Evolutionary conservation across 2,888 invertebrate genomes (phyloP).

Genomic region (Chrysomela aeneicollis): DNA sequence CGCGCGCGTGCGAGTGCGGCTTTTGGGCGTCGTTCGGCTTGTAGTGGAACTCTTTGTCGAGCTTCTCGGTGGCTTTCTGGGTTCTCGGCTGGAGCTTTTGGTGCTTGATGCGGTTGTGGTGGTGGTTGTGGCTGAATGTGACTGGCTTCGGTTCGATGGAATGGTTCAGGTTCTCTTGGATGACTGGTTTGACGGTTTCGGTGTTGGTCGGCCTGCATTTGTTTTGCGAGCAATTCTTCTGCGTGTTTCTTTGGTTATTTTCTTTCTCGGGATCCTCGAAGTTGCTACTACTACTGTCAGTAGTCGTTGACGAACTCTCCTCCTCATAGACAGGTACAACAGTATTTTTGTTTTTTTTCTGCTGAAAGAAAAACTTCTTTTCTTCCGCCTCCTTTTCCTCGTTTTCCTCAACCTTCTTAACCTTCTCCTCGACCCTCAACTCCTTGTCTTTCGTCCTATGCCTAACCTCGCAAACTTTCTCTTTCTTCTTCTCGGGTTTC

Average conservation of each 20-base stretch:
- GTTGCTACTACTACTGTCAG: conserved; percentile 70
- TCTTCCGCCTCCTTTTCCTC: conserved; percentile 47
- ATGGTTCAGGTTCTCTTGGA: conserved; percentile 32
- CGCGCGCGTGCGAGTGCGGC: conserved; percentile 35
- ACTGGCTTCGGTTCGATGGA: conserved; percentile 36
- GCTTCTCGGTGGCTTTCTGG: conserved; percentile 35
- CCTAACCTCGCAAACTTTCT: conserved; percentile 30
- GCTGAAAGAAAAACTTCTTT: conserved; percentile 46
- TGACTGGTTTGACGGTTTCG: conserved; percentile 25
- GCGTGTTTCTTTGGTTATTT: conserved; percentile 46
- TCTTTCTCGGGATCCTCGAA: conserved; percentile 49
- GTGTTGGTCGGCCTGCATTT: conserved; percentile 31
- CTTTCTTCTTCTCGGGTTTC: conserved; percentile 33
- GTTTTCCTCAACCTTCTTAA: conserved; percentile 30
- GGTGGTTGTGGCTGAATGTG: conserved; percentile 28
- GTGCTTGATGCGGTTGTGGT: conserved; percentile 32
- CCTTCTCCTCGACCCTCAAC: conserved; percentile 29
- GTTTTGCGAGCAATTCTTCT: conserved; percentile 44
- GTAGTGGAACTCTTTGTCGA: conserved; percentile 28
- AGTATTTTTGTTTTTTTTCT: conserved; percentile 47
- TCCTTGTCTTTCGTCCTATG: conserved; percentile 32
- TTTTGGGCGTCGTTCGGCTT: conserved; percentile 28
- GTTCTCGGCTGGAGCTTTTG: conserved; percentile 29
- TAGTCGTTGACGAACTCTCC: conserved; percentile 75
- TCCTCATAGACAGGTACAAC: conserved; percentile 64